phyloP scores from a whole-genome alignment of 2,888 invertebrate species.

The Erpobdella octoculata region DNA sequence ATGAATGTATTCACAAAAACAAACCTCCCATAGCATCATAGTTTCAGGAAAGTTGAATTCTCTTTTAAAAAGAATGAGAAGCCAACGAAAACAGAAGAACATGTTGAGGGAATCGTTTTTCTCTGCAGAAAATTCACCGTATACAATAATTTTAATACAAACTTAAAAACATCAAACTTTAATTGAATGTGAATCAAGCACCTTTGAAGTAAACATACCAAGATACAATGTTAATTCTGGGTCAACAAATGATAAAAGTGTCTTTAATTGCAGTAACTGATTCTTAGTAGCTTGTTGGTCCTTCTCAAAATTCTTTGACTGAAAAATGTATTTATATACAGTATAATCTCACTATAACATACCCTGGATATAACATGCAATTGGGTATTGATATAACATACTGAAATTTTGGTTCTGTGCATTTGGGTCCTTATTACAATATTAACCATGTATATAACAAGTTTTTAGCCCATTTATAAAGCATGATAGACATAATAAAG shows the following conservation, averaged over 20 bases:
- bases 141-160: neutral
- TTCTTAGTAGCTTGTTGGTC: conserved; percentile 92
- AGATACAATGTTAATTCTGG: conserved; percentile 79
- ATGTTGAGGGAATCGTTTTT: conserved; percentile 84
- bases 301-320: conserved; percentile 75
- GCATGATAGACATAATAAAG: too few relatives aligned
- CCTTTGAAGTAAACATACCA: conserved; percentile 44
- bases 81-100: conserved; percentile 98
- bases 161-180: neutral
- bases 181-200: neutral
- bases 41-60: conserved; percentile 79
- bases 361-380: too few relatives aligned
- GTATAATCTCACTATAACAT: too few relatives aligned
- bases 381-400: too few relatives aligned
- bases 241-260: conserved; percentile 71
- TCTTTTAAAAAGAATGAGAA: conserved; percentile 86
- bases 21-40: conserved; percentile 84
- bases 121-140: conserved; percentile 41
- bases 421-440: too few relatives aligned
- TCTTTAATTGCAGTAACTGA: conserved; percentile 76
- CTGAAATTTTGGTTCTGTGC: too few relatives aligned
- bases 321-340: conserved; percentile 14
- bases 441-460: too few relatives aligned
- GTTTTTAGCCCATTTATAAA: neutral
- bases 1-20: neutral